Base-by-base conservation (phyloP, 64 coral and sea anemone genomes). In the Platygyra sinensis region DNA sequence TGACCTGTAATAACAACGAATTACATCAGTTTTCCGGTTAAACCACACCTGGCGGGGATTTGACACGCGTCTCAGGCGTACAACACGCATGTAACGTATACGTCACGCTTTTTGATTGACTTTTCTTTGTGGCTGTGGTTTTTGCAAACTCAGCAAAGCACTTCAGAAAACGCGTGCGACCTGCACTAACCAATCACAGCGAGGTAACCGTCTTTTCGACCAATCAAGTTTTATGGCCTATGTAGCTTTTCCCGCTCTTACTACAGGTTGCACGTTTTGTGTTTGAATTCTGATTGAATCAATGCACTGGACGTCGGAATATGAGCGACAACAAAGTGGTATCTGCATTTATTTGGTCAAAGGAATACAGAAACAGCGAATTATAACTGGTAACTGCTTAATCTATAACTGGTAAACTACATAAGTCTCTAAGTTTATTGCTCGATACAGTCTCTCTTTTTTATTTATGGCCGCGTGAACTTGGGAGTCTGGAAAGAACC, bases 1-100 rank as follows among this genome's bases (percentile, higher is more conserved):
- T 99, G 62, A 99, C 97, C 97, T 99, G 33, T 3, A 80, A 49
- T 30, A 27, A 75, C 7, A 64, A 31, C 24, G 51, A 28, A 83
- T 8, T 51, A 77, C 6, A 28, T 24, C 65, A 69, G 65, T 69
- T 28, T 27, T 69, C n/a, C 22, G 11, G 0, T 69, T 46, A 46
- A 5, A 46, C 5, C 42, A 25, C 65, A 3, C 24, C 22, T 25
- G 1, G 8, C 25, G 65, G 22, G 65, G 24, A 11, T 22, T 10
- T 27, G 65, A 69, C 65, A 25, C n/a, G 22, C 25, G 20, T 20
- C 24, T 28, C 25, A 27, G 7, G 60, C 60, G 60, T 62, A 10
- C 2, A 62, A 18, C 14, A 22, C 60, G 60, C 60, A 16, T 19
- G 60, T 62, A 15, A 62, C 22, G 63, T 24, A 5, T 22, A 19